Conservation (phyloP, 2,113 vertebrate genomes). For the human region GRCh38 chr1:177237501-177238000, state of each 20-base stretch:
- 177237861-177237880: neutral
- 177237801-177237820: neutral
- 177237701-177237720: conserved; percentile 59
- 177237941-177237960: conserved; percentile 49
- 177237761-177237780: conserved; percentile 51
- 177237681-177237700: conserved; percentile 57
- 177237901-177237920: conserved; percentile 70
- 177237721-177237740: conserved; percentile 74
- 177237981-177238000: conserved; percentile 54
- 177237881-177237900: conserved; percentile 1
- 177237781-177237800: neutral
- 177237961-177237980: conserved; percentile 57
- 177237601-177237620: neutral
- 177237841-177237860: neutral
- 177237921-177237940: conserved; percentile 25
- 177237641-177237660: neutral
- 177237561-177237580: neutral
- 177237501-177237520: too few species aligned
- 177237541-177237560: neutral
- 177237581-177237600: neutral
- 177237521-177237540: neutral
- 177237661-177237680: conserved; percentile 67
- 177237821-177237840: neutral
- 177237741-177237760: conserved; percentile 77
- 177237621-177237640: neutral